Base-by-base conservation (phyloP, 2,888 invertebrate species). In the Chydorus sphaericus region DNA sequence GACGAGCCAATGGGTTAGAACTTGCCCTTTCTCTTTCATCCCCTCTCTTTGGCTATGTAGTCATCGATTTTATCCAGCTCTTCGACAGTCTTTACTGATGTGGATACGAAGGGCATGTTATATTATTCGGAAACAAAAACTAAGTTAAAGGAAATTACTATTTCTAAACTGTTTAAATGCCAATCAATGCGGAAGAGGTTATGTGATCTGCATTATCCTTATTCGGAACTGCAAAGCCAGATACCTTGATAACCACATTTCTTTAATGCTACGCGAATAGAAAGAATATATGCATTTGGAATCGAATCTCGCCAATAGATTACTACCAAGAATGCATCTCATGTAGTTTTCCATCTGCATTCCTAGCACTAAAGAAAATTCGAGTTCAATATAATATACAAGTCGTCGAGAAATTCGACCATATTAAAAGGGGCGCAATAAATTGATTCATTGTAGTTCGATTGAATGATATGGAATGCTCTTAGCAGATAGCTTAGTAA, bases 361-460 rank as follows among this genome's bases (percentile, higher is more conserved):
- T 97, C 97, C n/a, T n/a, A 91, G 89, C 71, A 89, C 85, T 64
- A 96, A 94, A 66, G 96, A 92, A 65, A 86, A 79, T 73, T 97
- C 96, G 71, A 97, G n/a, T n/a, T n/a, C n/a, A n/a, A 97, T 62
- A 92, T 81, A 51, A 96, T 96, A 74, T 97, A 97, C 68, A 97
- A 79, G 73, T 96, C 94, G 74, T 97, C 96, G 60, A 97, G 79
- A 71, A 97, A 93, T 71, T 90, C 91, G 55, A 97, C 96, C 65
- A 97, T 83, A 80, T 84, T 68, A n/a, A n/a, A n/a, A n/a, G n/a
- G n/a, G n/a, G n/a, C n/a, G n/a, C n/a, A n/a, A n/a, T n/a, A n/a
- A n/a, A n/a, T n/a, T n/a, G n/a, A n/a, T n/a, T n/a, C n/a, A n/a
- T n/a, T n/a, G n/a, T n/a, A n/a, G n/a, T n/a, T n/a, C n/a, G n/a